phyloP scores from a whole-genome alignment of 2,113 vertebrate genomes.

The Atlantisia rogersi region DNA sequence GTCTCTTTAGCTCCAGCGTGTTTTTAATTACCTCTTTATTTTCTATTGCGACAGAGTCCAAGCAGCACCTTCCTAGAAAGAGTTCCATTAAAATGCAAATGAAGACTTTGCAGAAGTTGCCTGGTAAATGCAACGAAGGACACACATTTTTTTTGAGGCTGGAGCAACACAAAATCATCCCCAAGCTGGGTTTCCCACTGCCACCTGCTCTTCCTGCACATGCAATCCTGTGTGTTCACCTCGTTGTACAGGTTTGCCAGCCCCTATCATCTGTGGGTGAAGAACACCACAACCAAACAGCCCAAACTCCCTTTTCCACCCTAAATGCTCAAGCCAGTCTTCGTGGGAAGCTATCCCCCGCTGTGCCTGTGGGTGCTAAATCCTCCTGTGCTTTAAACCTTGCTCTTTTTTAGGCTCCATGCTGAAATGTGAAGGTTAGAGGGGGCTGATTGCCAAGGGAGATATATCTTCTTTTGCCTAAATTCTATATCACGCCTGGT shows the following conservation, averaged over 20 bases:
- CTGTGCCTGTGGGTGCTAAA: neutral
- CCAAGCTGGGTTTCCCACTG: neutral
- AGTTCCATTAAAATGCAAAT: slow-evolving; percentile 61
- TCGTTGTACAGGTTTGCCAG: rapidly evolving
- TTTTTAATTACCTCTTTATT: slow-evolving; percentile 30
- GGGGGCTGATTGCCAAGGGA: neutral
- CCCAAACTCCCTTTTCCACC: neutral
- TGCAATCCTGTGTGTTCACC: rapidly evolving
- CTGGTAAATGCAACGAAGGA: neutral
- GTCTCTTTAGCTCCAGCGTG: neutral
- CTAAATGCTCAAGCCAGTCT: rapidly evolving
- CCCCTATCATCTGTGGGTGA: neutral
- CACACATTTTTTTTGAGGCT: neutral
- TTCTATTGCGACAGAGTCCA: neutral
- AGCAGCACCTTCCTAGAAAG: slow-evolving; percentile 51
- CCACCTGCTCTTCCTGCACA: neutral
- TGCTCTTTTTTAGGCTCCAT: neutral
- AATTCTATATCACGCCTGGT: neutral
- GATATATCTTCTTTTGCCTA: neutral
- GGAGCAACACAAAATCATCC: rapidly evolving
- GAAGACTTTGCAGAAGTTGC: slow-evolving; percentile 27
- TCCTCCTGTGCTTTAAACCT: neutral
- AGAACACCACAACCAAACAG: neutral
- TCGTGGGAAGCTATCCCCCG: rapidly evolving
- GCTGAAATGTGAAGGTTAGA: neutral